Evolutionary conservation across 2,797 vertebrate genomes (phyloP), one percentile per base, ranked within the genome.

Genomic region (Gallinago nigripennis): DNA sequence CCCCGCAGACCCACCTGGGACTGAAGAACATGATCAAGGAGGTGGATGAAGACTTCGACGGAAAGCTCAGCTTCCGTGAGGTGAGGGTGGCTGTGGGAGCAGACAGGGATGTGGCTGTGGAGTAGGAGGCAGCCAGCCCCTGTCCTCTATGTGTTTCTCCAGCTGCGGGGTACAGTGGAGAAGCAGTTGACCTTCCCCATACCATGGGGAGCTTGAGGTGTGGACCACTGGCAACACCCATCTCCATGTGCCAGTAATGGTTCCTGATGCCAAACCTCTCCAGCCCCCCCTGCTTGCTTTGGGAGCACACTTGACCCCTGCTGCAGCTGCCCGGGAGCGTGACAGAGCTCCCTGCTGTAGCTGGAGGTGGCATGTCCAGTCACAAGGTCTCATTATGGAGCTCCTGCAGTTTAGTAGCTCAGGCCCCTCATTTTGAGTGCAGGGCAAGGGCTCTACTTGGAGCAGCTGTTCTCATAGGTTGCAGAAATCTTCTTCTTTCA

Each of bases 11-110:
- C 21, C 98, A 98, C 66, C 92, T 98, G 92, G 98, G 98, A n/a
- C 96, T 98, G 82, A 98, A 98, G 93, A 98, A 97, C 82, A 98
- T 98, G 98, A 98, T 98, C 94, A 98, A 97, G 83, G 98, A 98
- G 92, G 98, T 98, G 78, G 98, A 98, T 63, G 98, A 98, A 95
- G 98, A 98, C 93, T 98, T 98, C 9, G 98, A 98, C 17, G 97
- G 97, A 71, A 98, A 98, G 89, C 98, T 98, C 71, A 98, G 97
- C 93, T 98, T 98, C 88, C 96, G 98, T 46, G 98, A 98, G 97
- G 98, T 98, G 94, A 86, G 82, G 19, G 3, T 57, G 45, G 69
- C 53, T 37, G 27, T 9, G 12, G 43, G 28, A 71, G 23, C 70
- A 90, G 70, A 18, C 3, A 3, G n/a, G 9, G 35, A 6, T 58